Evolutionary conservation across 1,140 invertebrate genomes (phyloP), one percentile per base, ranked within the genome.

Genomic region (Halesus radiatus): DNA sequence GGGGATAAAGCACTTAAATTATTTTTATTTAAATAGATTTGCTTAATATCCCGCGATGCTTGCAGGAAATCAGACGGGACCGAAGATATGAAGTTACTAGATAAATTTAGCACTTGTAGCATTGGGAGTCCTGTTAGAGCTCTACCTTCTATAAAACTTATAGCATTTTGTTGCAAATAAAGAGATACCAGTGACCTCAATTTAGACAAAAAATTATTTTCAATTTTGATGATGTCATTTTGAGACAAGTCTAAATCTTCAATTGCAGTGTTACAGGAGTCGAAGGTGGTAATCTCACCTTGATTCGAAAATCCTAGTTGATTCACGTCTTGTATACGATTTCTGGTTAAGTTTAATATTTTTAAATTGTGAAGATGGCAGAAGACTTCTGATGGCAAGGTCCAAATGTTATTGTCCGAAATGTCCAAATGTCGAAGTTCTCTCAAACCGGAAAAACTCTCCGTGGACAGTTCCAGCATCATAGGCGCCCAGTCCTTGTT

Each of bases 21-120:
- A 86, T 97, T 97, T 84, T 96, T 96, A 81, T 94, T 94, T n/a
- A 97, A 88, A 84, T 96, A 93, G 66, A 97, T 90, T 86, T 95
- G 92, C 20, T 92, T 90, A 3, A 97, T 87, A 73, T 95, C 92
- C 66, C 91, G 89, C 10, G 92, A 93, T n/a, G 92, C 92, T 82
- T 93, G 92, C 85, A 96, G 95, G 84, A 96, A 88, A 87, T 94
- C 94, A 13, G 94, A 94, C 4, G 95, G 95, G 76, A 96, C 88
- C 7, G 94, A 93, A 75, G 93, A 92, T 76, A 96, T 87, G 83
- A 90, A 92, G 85, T 96, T 96, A 81, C 92, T 94, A 56, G 94
- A 95, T 84, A 96, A 88, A 89, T 96, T 96, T n/a, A 96, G 87
- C 22, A 93, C 90, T 85, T 92, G 91, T 50, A 96, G 86, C 54